These are phyloP conservation scores for Anguilla pacifica DNA, from an alignment of 2,797 vertebrate genomes.

Conservation along the genomic window DNA sequence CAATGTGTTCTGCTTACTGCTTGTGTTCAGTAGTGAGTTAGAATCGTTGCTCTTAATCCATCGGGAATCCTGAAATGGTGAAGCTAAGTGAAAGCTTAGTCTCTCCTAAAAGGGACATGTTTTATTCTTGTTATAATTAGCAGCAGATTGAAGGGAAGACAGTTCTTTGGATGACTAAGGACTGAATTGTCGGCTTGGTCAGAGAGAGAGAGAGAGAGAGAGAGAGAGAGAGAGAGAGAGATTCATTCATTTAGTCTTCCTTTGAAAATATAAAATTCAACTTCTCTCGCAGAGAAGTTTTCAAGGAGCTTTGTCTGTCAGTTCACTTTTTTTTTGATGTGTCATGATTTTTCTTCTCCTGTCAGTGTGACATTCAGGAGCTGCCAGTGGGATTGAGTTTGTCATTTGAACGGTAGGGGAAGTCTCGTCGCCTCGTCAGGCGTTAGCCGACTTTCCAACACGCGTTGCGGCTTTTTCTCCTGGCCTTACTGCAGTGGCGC, in stretches of 20 bases:
- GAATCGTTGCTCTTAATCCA: not conserved
- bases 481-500: not conserved
- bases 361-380: slow-evolving; percentile 7
- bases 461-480: not conserved
- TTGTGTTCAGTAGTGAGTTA: no score
- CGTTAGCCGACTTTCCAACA: not conserved
- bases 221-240: not conserved
- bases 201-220: not conserved
- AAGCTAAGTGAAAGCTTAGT: slow-evolving; percentile 41
- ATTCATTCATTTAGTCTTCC: slow-evolving; percentile 21
- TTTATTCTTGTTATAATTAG: slow-evolving; percentile 45
- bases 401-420: not conserved
- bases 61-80: slow-evolving; percentile 36
- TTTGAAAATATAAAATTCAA: slow-evolving; percentile 8
- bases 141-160: slow-evolving; percentile 41
- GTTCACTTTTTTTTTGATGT: slow-evolving; percentile 11
- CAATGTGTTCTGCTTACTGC: not conserved
- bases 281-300: slow-evolving; percentile 14
- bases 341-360: not conserved
- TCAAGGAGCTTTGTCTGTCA: slow-evolving; percentile 20
- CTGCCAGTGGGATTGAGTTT: not conserved
- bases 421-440: slow-evolving; percentile 20
- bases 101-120: slow-evolving; percentile 27
- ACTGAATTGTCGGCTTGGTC: not conserved
- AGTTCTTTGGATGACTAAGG: slow-evolving; percentile 3